Conservation (phyloP, 2,888 invertebrate genomes). For the Pollenia angustigena region DNA sequence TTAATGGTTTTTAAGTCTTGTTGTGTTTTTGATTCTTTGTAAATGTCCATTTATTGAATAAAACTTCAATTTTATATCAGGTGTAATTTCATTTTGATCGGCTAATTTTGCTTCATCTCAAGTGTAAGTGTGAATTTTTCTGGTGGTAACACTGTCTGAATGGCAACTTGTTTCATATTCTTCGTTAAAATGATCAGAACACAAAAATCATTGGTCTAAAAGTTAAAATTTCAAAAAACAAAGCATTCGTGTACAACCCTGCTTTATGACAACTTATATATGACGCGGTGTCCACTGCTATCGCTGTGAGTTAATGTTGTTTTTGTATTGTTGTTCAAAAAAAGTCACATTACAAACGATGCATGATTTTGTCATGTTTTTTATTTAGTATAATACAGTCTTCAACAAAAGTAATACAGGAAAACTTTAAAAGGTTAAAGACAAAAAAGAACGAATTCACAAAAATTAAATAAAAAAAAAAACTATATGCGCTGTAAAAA, state of each 20-base stretch:
- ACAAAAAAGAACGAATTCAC: background rate
- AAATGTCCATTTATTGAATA: too few relatives aligned
- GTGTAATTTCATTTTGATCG: too few relatives aligned
- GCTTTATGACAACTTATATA: slow-evolving; percentile 26
- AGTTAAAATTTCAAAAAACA: background rate
- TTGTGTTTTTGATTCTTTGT: too few relatives aligned
- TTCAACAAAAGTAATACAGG: slow-evolving; percentile 17
- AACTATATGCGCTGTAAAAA: slow-evolving; percentile 45
- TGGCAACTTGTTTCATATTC: too few relatives aligned
- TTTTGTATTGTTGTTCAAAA: background rate
- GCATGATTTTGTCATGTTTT: slow-evolving; percentile 48
- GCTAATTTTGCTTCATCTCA: too few relatives aligned
- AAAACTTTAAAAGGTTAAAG: background rate
- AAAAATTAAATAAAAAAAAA: background rate
- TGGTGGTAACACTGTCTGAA: too few relatives aligned
- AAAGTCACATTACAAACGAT: slow-evolving; percentile 54
- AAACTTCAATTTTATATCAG: too few relatives aligned
- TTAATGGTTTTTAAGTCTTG: too few relatives aligned
- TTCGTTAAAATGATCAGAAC: too few relatives aligned
- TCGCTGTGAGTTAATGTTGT: slow-evolving; percentile 33
- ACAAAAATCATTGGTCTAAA: too few relatives aligned
- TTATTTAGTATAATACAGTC: background rate
- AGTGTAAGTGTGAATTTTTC: too few relatives aligned
- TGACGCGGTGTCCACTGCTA: slow-evolving; percentile 41
- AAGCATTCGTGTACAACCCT: slow-evolving; percentile 27